These are phyloP conservation scores for Urocolius indicus DNA, from an alignment of 2,113 vertebrate species.

Conservation along the genomic window DNA sequence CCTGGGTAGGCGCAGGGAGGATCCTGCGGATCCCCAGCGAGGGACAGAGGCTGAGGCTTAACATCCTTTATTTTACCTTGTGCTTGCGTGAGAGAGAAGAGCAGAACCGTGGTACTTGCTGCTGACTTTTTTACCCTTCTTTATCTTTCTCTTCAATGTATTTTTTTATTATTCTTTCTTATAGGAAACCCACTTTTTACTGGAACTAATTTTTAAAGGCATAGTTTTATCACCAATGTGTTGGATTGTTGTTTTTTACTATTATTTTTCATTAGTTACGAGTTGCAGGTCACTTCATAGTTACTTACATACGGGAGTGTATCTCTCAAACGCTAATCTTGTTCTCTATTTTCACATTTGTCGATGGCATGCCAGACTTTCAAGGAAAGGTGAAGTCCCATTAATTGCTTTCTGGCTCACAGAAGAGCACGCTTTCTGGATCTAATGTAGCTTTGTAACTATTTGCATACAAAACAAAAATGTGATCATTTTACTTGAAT, in stretches of 20 bases:
- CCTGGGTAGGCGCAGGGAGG: neutral
- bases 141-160: fast-evolving
- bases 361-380: neutral
- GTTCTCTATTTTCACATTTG: neutral
- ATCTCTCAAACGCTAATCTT: neutral
- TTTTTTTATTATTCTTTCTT: neutral
- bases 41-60: neutral
- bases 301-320: neutral
- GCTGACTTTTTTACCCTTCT: neutral
- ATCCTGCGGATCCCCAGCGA: neutral
- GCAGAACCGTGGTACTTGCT: neutral
- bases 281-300: neutral
- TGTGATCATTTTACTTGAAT: neutral
- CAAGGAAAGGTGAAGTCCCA: neutral
- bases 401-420: neutral
- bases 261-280: neutral
- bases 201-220: neutral
- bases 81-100: neutral
- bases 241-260: neutral
- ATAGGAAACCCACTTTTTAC: fast-evolving
- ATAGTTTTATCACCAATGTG: neutral
- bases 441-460: neutral
- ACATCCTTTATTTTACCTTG: neutral
- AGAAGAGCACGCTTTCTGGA: neutral
- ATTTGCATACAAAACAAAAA: neutral